Evolutionary conservation across 2,888 invertebrate species (phyloP), one percentile per base, ranked within the genome.

Genomic region (Caenorhabditis sulstoni): DNA sequence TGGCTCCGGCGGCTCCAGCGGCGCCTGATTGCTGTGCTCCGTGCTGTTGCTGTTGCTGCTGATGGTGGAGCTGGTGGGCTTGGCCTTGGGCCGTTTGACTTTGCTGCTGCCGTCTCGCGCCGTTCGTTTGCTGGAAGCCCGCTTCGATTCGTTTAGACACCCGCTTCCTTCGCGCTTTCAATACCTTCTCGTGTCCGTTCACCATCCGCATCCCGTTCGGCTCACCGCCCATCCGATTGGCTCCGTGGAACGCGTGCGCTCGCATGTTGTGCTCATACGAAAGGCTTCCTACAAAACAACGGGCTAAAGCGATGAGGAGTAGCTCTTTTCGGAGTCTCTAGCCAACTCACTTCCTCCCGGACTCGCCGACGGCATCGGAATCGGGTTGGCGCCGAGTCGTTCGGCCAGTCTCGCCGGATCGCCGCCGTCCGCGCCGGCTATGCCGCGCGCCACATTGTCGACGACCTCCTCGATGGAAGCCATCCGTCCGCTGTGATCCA

Each of bases 181-280:
- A 8, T 22, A 76, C 62, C 58, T 77, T 65, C 57, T 75, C 75
- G 14, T 64, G 55, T 35, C 74, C 80, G 49, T 80, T 80, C 18
- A 71, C 52, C 35, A 58, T 20, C 3, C 74, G 12, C 59, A 68
- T 68, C 16, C 74, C 74, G 53, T 79, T 75, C 37, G 64, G 37
- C 22, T 23, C 41, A 29, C 29, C 29, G 29, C 29, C 29, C 62
- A 70, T 64, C 14, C 74, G 52, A 52, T 61, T 50, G 2, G 59
- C 71, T 1, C 81, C 81, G 47, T 81, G 81, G 52, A 77, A 81
- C 11, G 81, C 81, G 47, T 76, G 76, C 8, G 81, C 81, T 44
- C 81, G 44, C 59, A 65, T 64, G 44, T 81, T 81, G 50, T 81
- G 81, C 66, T 81, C 81, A 49, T 77, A 67, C 1, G 81, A 81